phyloP scores from a whole-genome alignment of 2,888 invertebrate genomes.

The Lottia scabra region DNA sequence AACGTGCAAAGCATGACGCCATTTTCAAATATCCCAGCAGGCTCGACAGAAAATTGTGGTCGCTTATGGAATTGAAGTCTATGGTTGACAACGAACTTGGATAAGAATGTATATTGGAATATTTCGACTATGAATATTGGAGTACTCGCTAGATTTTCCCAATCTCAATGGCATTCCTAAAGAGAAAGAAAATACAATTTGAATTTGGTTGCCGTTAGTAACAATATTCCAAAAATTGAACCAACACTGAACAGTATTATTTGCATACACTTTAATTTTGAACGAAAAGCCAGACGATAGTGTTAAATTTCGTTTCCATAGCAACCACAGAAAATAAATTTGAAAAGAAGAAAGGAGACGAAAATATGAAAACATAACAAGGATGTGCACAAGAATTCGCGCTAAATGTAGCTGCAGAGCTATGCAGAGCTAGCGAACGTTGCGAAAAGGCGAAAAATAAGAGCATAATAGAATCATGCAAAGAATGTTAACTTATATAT shows the following conservation, averaged over 20 bases:
- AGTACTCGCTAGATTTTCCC: too few species aligned
- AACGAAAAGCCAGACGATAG: too few species aligned
- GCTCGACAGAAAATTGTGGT: neutral
- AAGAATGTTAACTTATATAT: neutral
- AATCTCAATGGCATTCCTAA: neutral
- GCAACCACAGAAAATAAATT: neutral
- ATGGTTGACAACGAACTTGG: too few species aligned
- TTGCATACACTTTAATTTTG: neutral
- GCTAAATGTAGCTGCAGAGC: neutral
- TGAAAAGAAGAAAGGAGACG: neutral
- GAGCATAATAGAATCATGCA: neutral
- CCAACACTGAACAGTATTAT: too few species aligned
- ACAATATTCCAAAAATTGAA: neutral
- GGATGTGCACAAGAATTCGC: neutral
- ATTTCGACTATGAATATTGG: too few species aligned
- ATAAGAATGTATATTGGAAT: too few species aligned
- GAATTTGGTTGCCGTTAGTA: neutral
- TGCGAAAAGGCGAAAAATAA: neutral
- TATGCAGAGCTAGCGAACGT: neutral
- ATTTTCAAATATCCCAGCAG: neutral
- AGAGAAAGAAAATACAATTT: neutral
- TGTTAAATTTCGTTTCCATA: too few species aligned
- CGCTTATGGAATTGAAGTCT: neutral
- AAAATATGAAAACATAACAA: neutral
- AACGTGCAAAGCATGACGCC: conserved; percentile 2